These are phyloP conservation scores for Spondyliosoma cantharus DNA, from an alignment of 2,797 vertebrate genomes.

Conservation along the genomic window DNA sequence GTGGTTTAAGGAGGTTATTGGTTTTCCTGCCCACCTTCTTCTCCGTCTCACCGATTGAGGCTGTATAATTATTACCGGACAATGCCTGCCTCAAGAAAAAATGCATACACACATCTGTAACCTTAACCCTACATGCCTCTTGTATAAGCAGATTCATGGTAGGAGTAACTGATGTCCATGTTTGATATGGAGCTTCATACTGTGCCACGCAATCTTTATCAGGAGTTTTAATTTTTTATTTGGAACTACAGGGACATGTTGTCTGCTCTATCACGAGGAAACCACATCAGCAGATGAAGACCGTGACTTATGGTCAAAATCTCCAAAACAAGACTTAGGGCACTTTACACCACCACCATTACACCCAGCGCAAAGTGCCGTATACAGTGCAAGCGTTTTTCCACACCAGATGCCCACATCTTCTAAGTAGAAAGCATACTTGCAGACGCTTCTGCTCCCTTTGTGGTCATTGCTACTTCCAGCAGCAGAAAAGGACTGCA, in stretches of 20 bases:
- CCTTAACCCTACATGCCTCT: not conserved
- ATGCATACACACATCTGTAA: not conserved
- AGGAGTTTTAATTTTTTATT: not conserved
- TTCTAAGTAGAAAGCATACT: too few species aligned
- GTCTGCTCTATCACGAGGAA: not conserved
- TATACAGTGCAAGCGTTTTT: too few species aligned
- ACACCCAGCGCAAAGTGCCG: too few species aligned
- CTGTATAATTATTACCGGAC: not conserved
- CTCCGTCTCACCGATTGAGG: not conserved
- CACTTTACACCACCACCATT: too few species aligned
- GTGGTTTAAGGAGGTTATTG: not conserved
- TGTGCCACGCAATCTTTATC: not conserved
- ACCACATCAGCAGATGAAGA: not conserved
- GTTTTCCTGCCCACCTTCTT: not conserved
- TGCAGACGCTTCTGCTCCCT: too few species aligned
- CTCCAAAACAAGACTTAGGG: too few species aligned
- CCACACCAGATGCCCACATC: too few species aligned
- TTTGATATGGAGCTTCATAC: not conserved
- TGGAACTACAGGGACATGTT: not conserved
- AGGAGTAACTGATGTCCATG: not conserved
- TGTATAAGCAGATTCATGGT: not conserved
- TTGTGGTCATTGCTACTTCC: too few species aligned
- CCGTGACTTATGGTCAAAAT: too few species aligned
- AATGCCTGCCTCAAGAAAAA: not conserved
- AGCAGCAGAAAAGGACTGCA: too few species aligned